Conservation (phyloP, 2,888 invertebrate genomes). For the Chalcosyrphus nemorum region DNA sequence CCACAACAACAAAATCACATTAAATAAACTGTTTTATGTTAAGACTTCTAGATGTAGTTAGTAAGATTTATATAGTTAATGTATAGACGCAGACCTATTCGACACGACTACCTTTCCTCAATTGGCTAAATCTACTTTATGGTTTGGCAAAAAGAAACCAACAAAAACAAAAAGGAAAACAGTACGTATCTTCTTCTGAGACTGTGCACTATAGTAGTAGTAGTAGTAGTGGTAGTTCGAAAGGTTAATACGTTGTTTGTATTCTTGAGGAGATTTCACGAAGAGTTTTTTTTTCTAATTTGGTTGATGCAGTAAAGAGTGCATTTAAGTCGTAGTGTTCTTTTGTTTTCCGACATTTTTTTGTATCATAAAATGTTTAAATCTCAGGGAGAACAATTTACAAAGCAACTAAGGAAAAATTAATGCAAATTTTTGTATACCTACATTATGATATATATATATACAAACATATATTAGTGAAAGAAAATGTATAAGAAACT, state of each 20-base stretch:
- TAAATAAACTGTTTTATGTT: constrained; percentile 47
- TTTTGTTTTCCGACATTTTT: constrained; percentile 7
- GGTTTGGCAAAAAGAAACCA: neutral
- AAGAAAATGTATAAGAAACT: constrained; percentile 3
- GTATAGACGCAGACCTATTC: constrained; percentile 14
- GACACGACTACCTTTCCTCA: constrained; percentile 26
- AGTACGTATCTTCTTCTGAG: constrained; percentile 35
- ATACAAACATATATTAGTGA: neutral
- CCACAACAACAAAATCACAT: constrained; percentile 21
- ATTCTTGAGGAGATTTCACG: neutral
- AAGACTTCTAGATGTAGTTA: constrained; percentile 53
- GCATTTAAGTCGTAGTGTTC: constrained; percentile 62
- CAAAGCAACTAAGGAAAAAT: constrained; percentile 11
- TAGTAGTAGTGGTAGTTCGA: no score
- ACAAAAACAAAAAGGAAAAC: constrained; percentile 2
- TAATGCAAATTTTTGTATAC: constrained; percentile 48
- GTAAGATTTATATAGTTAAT: constrained; percentile 57
- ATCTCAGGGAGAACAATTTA: constrained; percentile 46
- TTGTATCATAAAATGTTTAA: constrained; percentile 5
- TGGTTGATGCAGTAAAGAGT: constrained; percentile 35
- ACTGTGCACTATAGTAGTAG: constrained; percentile 31
- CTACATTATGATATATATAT: neutral
- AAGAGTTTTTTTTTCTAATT: constrained; percentile 15
- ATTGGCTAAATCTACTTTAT: constrained; percentile 10
- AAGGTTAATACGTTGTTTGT: neutral